Evolutionary conservation across 2,797 vertebrate genomes (phyloP), one percentile per base, ranked within the genome.

Genomic region (Craterocephalus amniculus): DNA sequence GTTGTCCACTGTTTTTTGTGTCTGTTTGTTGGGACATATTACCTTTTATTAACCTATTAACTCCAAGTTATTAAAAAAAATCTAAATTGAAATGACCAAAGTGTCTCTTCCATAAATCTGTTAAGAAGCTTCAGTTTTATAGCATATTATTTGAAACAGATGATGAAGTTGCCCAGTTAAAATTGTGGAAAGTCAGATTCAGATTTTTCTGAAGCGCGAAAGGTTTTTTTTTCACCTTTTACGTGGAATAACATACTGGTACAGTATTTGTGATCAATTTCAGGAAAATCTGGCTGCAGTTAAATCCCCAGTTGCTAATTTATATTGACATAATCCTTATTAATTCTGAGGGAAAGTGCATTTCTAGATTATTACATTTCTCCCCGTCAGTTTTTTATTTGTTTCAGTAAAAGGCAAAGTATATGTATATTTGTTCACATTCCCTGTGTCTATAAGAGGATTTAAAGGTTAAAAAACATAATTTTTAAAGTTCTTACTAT

Each of bases 381-480:
- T 38, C 4, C 57, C 2, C 6, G 5, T 54, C 0, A 20, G 2
- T 10, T 65, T 52, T 20, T 34, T 62, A 5, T 64, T 67, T 13
- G 27, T 49, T 10, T 35, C 67, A 8, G 20, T 22, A 51, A 52
- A 34, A 2, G 22, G 29, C 11, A 6, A 60, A 61, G 62, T 14
- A 27, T 26, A 58, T 58, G 18, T 8, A 56, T 57, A 2, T 54
- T 56, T 54, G 34, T 45, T 64, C 31, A 67, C 57, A 70, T 38
- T 48, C 11, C 11, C 10, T 40, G 18, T 18, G 22, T 51, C 51
- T 20, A 22, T 55, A 38, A 72, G 58, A 26, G 22, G 1, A 31
- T 68, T n/a, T 58, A 52, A 73, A 34, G 45, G 31, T 22, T 0
- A 61, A 26, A 64, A 76, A 66, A 70, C 29, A 13, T 56, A 31